phyloP scores from a whole-genome alignment of 2,113 vertebrate genomes.

The Megaleporinus macrocephalus region DNA sequence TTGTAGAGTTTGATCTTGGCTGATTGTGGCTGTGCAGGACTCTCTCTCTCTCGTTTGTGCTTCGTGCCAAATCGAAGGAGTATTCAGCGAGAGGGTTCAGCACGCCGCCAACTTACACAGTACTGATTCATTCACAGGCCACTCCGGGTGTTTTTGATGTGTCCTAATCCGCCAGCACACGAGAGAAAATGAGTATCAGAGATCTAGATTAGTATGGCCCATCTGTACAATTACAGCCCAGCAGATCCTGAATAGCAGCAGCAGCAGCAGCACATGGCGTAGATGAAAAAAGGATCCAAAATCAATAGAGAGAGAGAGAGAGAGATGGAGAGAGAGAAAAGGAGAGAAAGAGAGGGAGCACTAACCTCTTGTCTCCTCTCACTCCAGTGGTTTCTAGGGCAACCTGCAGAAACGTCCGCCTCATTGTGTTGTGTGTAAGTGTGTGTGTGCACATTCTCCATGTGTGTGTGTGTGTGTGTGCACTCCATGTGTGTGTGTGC shows the following conservation, averaged over 20 bases:
- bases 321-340: conserved; percentile 4
- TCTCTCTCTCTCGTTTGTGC: too few species aligned
- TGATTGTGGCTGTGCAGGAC: too few species aligned
- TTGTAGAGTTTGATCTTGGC: too few species aligned
- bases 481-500: not conserved
- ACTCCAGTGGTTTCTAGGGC: conserved; percentile 48
- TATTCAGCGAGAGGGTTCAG: not conserved
- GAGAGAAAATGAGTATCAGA: not conserved
- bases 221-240: not conserved
- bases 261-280: conserved; percentile 7
- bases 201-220: not conserved
- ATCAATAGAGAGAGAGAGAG: conserved; percentile 36
- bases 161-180: not conserved
- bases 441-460: conserved; percentile 16
- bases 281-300: conserved; percentile 28
- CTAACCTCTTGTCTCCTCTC: conserved; percentile 9
- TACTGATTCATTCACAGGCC: not conserved
- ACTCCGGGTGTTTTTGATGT: not conserved
- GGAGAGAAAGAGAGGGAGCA: not conserved
- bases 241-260: not conserved
- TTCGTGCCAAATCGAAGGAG: too few species aligned
- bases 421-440: conserved; percentile 24
- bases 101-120: not conserved
- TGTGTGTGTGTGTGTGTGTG: conserved; percentile 20
- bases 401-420: conserved; percentile 35